Conservation (phyloP, 2,888 invertebrate genomes). For the Mystacides longicornis region DNA sequence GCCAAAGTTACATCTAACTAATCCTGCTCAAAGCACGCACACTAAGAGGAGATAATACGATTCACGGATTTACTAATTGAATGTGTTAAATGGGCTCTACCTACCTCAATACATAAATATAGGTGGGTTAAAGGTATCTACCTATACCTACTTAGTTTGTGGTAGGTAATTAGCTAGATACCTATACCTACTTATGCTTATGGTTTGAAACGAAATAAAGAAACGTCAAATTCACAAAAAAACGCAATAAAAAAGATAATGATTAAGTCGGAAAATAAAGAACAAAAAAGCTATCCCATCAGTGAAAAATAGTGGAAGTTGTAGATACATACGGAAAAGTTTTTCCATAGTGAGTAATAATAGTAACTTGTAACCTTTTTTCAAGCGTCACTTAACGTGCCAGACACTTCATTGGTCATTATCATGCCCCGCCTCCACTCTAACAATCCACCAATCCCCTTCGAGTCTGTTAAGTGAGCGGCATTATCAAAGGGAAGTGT, state of each 20-base stretch:
- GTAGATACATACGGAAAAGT: too few relatives aligned
- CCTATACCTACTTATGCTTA: too few relatives aligned
- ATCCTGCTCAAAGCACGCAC: too few relatives aligned
- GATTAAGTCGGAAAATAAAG: not conserved
- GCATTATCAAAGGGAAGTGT: constrained; percentile 19
- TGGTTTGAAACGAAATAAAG: not conserved
- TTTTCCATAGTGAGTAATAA: too few relatives aligned
- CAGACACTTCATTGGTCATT: constrained; percentile 17
- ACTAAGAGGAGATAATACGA: too few relatives aligned
- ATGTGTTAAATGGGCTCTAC: too few relatives aligned
- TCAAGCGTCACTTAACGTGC: constrained; percentile 12
- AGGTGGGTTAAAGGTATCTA: too few relatives aligned
- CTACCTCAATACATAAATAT: too few relatives aligned
- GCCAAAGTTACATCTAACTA: too few relatives aligned
- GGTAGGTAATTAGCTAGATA: too few relatives aligned
- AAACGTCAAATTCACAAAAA: constrained; percentile 6
- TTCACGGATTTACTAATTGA: too few relatives aligned
- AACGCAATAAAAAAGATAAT: constrained; percentile 8
- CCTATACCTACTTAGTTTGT: too few relatives aligned
- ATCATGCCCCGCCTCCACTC: constrained; percentile 35
- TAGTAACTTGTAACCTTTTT: constrained; percentile 8
- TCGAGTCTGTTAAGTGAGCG: constrained; percentile 21
- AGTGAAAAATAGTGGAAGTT: constrained; percentile 9
- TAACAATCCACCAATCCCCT: constrained; percentile 34
- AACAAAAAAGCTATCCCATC: constrained; percentile 6